phyloP scores from a whole-genome alignment of 2,888 invertebrate genomes.

The Sesia apiformis region DNA sequence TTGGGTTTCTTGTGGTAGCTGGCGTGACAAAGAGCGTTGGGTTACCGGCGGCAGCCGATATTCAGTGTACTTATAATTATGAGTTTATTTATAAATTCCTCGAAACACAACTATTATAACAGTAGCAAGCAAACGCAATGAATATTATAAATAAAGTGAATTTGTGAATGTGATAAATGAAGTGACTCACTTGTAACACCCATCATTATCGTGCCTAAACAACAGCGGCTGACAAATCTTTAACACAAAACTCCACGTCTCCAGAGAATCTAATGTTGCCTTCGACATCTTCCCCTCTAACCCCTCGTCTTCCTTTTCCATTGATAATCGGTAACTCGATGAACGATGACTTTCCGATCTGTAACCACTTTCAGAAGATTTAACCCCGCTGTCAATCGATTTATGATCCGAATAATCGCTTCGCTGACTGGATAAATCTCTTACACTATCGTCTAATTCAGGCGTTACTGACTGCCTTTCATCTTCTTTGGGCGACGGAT shows the following conservation, averaged over 20 bases:
- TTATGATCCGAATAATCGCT: conserved; percentile 34
- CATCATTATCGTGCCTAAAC: conserved; percentile 59
- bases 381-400: conserved; percentile 20
- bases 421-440: conserved; percentile 25
- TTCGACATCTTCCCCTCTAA: conserved; percentile 34
- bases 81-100: too few species aligned
- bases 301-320: conserved; percentile 36
- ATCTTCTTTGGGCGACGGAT: conserved; percentile 45
- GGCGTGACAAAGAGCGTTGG: too few species aligned
- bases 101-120: too few species aligned
- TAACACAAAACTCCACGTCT: conserved; percentile 61
- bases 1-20: too few species aligned
- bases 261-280: conserved; percentile 48
- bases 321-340: conserved; percentile 25
- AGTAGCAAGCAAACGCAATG: too few species aligned
- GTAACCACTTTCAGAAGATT: conserved; percentile 35
- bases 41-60: too few species aligned
- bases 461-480: conserved; percentile 45
- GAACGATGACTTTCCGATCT: conserved; percentile 31
- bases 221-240: conserved; percentile 63
- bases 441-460: conserved; percentile 42
- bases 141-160: too few species aligned
- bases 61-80: too few species aligned
- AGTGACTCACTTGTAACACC: conserved; percentile 54
- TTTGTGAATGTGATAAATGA: too few species aligned